A percentile compares a stretch with the other conserved stretches of the same genome.
Conservation (phyloP, 2,888 invertebrate species). For the Lymantria monacha region DNA sequence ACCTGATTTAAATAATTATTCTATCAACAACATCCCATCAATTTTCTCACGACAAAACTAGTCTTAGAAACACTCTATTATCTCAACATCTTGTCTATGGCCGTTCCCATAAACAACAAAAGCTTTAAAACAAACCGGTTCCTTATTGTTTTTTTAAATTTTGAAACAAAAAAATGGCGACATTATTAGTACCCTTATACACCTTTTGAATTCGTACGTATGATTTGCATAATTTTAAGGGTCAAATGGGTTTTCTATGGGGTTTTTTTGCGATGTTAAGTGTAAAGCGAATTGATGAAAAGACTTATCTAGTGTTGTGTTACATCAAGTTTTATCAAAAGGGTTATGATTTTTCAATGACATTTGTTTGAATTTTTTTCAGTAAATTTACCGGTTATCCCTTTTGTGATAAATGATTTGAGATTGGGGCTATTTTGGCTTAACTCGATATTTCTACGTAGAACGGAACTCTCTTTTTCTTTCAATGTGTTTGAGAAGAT, state of each 20-base stretch:
- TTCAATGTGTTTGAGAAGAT: too few species aligned
- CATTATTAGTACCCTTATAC: slow-evolving; percentile 35
- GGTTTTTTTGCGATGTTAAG: slow-evolving; percentile 32
- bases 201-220: slow-evolving; percentile 28
- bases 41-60: slow-evolving; percentile 35
- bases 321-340: slow-evolving; percentile 35
- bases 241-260: slow-evolving; percentile 30
- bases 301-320: slow-evolving; percentile 29
- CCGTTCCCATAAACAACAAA: slow-evolving; percentile 32
- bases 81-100: slow-evolving; percentile 35
- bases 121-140: slow-evolving; percentile 33
- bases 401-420: slow-evolving; percentile 3
- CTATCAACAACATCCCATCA: slow-evolving; percentile 24
- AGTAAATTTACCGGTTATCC: slow-evolving; percentile 1
- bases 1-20: slow-evolving; percentile 33
- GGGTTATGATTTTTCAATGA: slow-evolving; percentile 30
- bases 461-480: too few species aligned
- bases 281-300: slow-evolving; percentile 33
- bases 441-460: not conserved
- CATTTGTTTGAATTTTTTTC: slow-evolving; percentile 25
- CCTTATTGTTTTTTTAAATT: slow-evolving; percentile 32
- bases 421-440: not conserved
- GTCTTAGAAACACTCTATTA: slow-evolving; percentile 31
- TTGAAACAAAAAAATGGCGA: slow-evolving; percentile 35
- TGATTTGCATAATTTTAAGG: slow-evolving; percentile 37